Evolutionary conservation across 2,797 vertebrate species (phyloP).

Genomic region (Falco naumanni): DNA sequence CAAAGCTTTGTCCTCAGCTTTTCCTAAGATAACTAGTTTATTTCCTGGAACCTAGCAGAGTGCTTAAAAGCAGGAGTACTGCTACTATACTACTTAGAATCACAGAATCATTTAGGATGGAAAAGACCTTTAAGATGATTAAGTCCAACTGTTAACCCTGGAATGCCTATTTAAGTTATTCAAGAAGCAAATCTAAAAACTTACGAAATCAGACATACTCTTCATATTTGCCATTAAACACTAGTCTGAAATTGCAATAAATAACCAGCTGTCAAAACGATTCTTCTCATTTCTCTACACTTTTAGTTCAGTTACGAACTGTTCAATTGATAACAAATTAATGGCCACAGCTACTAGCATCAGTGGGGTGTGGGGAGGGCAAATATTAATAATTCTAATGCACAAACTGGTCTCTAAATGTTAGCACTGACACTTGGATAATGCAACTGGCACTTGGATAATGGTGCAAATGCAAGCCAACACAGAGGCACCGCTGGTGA

Average conservation of each 20-base stretch:
- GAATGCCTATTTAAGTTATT: no score
- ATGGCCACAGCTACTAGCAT: background rate
- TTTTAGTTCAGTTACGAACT: background rate
- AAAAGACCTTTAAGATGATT: no score
- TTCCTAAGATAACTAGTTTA: background rate
- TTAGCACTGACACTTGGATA: background rate
- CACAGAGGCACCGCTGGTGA: background rate
- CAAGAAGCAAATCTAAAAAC: background rate
- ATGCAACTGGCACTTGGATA: background rate
- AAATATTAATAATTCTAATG: background rate
- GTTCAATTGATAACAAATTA: background rate
- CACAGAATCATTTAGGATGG: no score
- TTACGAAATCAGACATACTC: background rate
- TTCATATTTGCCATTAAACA: background rate
- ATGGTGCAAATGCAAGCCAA: background rate
- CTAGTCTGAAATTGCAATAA: background rate
- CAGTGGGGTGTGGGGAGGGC: background rate
- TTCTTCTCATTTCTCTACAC: background rate
- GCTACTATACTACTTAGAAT: background rate
- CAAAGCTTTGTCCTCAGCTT: background rate
- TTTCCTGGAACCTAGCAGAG: background rate
- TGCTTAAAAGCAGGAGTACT: background rate
- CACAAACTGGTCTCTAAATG: background rate
- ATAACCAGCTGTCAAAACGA: background rate
- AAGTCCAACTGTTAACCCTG: no score